phyloP scores from a whole-genome alignment of 2,888 invertebrate genomes.

The Drosophila vallismaia region DNA sequence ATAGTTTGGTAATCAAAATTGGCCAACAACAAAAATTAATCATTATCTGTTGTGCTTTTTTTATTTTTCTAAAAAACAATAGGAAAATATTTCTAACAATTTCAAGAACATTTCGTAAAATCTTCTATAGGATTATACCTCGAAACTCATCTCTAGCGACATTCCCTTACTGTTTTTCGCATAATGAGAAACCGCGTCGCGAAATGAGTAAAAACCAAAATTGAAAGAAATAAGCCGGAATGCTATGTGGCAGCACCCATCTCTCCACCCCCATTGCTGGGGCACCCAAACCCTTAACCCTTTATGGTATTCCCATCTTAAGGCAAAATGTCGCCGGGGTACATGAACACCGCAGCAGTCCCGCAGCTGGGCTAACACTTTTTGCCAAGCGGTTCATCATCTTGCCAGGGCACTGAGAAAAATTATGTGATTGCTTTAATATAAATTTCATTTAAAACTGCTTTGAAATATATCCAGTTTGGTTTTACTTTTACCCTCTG shows the following conservation, averaged over 20 bases:
- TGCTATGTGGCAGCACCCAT: conserved; percentile 38
- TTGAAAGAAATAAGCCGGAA: conserved; percentile 50
- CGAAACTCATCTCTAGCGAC: conserved; percentile 30
- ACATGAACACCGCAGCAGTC: conserved; percentile 14
- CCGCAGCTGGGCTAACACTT: conserved; percentile 33
- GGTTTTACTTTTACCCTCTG: too few relatives aligned
- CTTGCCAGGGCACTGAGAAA: not conserved
- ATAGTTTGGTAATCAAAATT: not conserved
- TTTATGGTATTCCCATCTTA: not conserved
- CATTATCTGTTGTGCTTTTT: not conserved
- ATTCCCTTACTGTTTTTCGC: conserved; percentile 23
- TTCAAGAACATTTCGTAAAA: too few relatives aligned
- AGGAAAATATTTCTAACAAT: too few relatives aligned
- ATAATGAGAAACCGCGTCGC: conserved; percentile 69
- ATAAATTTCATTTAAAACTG: too few relatives aligned
- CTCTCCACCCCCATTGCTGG: not conserved
- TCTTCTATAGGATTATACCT: too few relatives aligned
- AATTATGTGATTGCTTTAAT: too few relatives aligned
- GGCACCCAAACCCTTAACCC: not conserved
- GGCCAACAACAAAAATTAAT: not conserved
- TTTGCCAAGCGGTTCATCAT: conserved; percentile 30
- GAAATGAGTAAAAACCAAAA: conserved; percentile 52
- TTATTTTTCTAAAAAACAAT: too few relatives aligned
- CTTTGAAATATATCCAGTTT: too few relatives aligned
- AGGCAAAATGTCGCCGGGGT: conserved; percentile 22